Conservation (phyloP, 2,113 vertebrate species). For the Hemibagrus wyckioides region DNA sequence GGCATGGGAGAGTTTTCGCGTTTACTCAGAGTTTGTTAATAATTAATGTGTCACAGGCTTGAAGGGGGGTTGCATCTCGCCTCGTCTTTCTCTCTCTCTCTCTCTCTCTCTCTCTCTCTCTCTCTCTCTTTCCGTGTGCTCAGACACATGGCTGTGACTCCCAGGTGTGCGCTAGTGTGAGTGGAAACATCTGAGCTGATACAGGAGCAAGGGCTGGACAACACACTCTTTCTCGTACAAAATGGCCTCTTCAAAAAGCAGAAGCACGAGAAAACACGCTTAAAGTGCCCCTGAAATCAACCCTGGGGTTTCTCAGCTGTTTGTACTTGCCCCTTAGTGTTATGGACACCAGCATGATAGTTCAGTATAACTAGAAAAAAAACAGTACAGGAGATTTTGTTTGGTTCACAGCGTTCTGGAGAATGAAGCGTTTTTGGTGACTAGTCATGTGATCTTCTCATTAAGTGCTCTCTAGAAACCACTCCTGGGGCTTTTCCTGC, state of each 20-base stretch:
- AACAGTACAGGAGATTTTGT: neutral
- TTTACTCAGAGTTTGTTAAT: conserved; percentile 79
- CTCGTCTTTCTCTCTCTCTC: conserved; percentile 61
- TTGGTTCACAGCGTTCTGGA: neutral
- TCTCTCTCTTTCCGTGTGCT: conserved; percentile 52
- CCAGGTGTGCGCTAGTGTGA: conserved; percentile 50
- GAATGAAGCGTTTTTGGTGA: neutral
- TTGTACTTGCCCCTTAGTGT: neutral
- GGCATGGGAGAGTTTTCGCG: conserved; percentile 72
- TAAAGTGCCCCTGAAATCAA: neutral
- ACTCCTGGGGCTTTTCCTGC: neutral
- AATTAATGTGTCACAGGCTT: conserved; percentile 81
- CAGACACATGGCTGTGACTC: conserved; percentile 46
- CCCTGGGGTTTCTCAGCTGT: neutral
- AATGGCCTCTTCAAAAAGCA: conserved; percentile 43
- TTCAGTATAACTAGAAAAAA: neutral
- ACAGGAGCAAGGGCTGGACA: conserved; percentile 46
- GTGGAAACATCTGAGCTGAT: conserved; percentile 53
- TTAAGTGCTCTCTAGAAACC: neutral
- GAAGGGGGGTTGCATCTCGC: conserved; percentile 69
- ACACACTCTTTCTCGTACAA: conserved; percentile 33
- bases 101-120: conserved; percentile 46
- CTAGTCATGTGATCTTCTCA: neutral
- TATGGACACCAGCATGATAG: neutral
- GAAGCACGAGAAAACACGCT: neutral